These are phyloP conservation scores for Aphelocoma coerulescens DNA, from an alignment of 2,113 vertebrate species.

Conservation along the genomic window DNA sequence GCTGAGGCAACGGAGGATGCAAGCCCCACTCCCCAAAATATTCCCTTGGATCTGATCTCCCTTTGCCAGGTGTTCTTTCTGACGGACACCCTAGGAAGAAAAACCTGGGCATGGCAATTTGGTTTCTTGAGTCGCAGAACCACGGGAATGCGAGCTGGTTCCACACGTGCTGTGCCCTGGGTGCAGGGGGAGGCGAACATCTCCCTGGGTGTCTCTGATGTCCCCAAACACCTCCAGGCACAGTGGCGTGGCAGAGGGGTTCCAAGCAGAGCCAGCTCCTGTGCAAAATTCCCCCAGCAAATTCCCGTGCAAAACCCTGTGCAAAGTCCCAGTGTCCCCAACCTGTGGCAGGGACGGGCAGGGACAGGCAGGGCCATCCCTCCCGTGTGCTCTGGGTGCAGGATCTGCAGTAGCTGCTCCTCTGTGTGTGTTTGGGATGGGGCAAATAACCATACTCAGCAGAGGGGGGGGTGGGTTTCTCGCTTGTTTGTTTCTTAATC, in stretches of 20 bases:
- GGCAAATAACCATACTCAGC: neutral
- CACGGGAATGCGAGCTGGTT: accelerated
- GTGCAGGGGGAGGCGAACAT: accelerated
- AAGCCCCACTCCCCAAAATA: neutral
- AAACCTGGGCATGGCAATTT: neutral
- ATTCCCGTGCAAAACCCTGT: neutral
- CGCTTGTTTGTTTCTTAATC: neutral
- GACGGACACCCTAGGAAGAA: accelerated
- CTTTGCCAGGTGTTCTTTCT: neutral
- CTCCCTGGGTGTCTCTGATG: neutral
- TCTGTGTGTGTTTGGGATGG: accelerated
- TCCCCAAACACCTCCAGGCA: neutral
- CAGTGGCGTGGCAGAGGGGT: accelerated
- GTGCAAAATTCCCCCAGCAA: neutral
- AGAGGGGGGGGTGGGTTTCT: neutral
- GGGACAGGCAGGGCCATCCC: neutral
- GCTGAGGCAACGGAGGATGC: neutral
- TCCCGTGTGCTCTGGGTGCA: accelerated
- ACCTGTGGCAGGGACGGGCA: accelerated
- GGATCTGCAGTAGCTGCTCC: neutral
- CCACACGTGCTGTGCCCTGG: neutral
- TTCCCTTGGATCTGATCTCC: neutral
- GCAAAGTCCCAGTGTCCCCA: neutral
- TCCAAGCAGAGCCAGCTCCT: neutral
- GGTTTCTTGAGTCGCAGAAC: accelerated